Evolutionary conservation across 2,113 vertebrate genomes (phyloP), one percentile per base, ranked within the genome.

Genomic region (Melanerpes formicivorus): DNA sequence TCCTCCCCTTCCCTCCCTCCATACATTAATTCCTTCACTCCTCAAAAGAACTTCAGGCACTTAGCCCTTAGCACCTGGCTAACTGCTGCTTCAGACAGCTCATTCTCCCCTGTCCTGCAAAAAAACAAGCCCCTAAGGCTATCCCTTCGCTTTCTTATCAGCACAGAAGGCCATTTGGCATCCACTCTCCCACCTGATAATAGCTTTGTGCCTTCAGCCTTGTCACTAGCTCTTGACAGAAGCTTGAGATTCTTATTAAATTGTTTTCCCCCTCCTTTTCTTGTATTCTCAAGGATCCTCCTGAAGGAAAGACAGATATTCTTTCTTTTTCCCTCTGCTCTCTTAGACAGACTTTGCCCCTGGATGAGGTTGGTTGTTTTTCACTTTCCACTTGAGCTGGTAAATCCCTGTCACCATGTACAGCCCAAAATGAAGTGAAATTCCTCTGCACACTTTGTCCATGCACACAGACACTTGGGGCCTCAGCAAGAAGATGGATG

Each of bases 51-150:
- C 65, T 42, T 23, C 3, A 73, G 50, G 63, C 37, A 18, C 58
- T 55, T 27, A 34, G 70, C 46, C 23, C 54, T 55, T 27, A 34
- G 70, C 46, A 54, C 30, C 71, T 74, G n/a, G 16, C 22, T 76
- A 8, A 4, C 29, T 18, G 3, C 21, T 52, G 21, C 71, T 91
- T 89, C 42, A 60, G 30, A 14, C 18, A 27, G 19, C 8, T 50
- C 42, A 63, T 73, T 93, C 10, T 89, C 10, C 11, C 3, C 9
- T 4, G 9, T 0, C 3, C 0, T 26, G 1, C 4, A 1, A 14
- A 71, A 14, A 71, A 21, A 3, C 40, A 40, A 40, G 11, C 40
- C 40, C 40, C 40, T 4, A 40, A 40, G 11, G 3, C 13, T 27
- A 23, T 76, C 87, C 77, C 6, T 90, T 73, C 8, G 3, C 26